Conservation (phyloP, 1,140 invertebrate genomes). For the Brevipalpus yothersi region DNA sequence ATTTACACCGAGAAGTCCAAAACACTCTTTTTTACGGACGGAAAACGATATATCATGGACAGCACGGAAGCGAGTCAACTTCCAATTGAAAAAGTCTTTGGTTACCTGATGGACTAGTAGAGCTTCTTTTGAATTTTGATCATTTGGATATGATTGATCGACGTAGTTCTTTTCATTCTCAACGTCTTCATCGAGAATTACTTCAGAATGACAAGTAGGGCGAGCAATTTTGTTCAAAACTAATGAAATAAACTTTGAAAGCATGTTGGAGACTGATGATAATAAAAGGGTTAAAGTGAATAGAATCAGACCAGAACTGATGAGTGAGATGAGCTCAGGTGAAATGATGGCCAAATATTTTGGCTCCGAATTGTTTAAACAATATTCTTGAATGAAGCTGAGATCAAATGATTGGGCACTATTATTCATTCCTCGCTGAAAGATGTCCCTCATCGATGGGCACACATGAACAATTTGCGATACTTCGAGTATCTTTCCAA, state of each 20-base stretch:
- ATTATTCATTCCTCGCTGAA: too few species aligned
- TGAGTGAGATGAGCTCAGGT: too few species aligned
- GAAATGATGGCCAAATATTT: too few species aligned
- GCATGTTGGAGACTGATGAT: not conserved
- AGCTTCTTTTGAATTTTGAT: constrained; percentile 5
- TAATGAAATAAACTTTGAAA: not conserved
- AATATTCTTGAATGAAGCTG: too few species aligned
- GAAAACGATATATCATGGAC: constrained; percentile 13
- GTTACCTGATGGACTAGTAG: constrained; percentile 8
- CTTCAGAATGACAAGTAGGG: too few species aligned
- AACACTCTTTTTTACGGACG: constrained; percentile 22
- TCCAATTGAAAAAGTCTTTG: constrained; percentile 11
- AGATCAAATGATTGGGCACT: too few species aligned
- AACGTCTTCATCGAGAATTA: constrained; percentile 5
- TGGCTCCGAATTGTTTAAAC: too few species aligned
- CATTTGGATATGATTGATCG: not conserved
- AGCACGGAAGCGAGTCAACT: constrained; percentile 10
- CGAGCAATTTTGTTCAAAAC: not conserved
- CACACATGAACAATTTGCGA: too few species aligned
- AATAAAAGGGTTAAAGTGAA: not conserved
- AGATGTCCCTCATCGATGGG: too few species aligned
- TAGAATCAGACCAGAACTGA: too few species aligned
- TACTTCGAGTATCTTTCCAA: too few species aligned
- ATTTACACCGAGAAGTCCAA: constrained; percentile 24
- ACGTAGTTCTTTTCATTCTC: not conserved